phyloP scores from a whole-genome alignment of 1,140 invertebrate genomes.

The Prorops nasuta region DNA sequence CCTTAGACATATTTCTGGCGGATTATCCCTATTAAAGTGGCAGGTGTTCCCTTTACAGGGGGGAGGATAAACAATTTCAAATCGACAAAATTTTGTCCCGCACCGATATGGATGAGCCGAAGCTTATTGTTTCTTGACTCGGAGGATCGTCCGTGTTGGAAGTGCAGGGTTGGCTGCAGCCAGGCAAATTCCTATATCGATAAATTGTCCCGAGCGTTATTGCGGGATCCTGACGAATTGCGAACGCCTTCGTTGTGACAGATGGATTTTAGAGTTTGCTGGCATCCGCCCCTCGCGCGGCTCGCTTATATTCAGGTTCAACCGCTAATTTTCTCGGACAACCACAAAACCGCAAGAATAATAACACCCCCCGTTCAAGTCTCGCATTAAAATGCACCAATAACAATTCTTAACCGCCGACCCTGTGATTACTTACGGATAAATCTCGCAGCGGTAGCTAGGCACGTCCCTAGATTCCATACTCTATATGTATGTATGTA shows the following conservation, averaged over 20 bases:
- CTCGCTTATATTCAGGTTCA: constrained; percentile 18
- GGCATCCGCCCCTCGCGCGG: constrained; percentile 25
- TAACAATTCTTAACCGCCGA: constrained; percentile 39
- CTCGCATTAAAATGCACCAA: constrained; percentile 44
- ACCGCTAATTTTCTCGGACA: constrained; percentile 35
- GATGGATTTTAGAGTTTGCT: constrained; percentile 37
- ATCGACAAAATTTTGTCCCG: no score
- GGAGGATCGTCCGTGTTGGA: no score
- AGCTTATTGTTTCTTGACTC: no score
- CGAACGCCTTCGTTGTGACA: constrained; percentile 37
- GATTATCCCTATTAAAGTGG: constrained; percentile 5
- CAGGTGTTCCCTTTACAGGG: no score
- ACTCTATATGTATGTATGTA: no score
- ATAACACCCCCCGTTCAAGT: constrained; percentile 38
- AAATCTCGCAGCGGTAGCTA: constrained; percentile 45
- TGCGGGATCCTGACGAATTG: constrained; percentile 38
- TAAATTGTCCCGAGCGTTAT: no score
- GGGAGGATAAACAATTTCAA: no score
- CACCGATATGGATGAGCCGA: no score
- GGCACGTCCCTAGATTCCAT: constrained; percentile 10
- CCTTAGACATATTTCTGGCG: background rate
- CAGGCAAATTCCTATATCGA: no score
- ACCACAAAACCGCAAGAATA: constrained; percentile 47
- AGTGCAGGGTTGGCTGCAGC: no score
- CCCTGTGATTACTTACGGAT: constrained; percentile 44